Conservation (phyloP, 2,888 invertebrate species). For the Eupithecia inturbata region DNA sequence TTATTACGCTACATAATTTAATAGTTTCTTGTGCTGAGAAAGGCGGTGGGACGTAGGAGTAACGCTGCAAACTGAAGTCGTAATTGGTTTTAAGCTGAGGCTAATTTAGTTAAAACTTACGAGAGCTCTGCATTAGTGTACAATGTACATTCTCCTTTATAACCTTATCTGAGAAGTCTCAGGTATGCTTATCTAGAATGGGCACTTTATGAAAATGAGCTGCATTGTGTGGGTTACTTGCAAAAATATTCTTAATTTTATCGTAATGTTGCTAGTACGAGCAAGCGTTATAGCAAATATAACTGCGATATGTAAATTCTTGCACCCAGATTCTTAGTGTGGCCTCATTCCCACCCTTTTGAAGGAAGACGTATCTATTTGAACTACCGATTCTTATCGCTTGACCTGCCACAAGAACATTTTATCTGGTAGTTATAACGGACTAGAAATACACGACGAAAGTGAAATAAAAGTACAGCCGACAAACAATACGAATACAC, state of each 20-base stretch:
- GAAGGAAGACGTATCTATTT: slow-evolving; percentile 8
- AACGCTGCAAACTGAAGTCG: slow-evolving; percentile 17
- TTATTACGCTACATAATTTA: slow-evolving; percentile 17
- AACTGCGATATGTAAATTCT: neutral
- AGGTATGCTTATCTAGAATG: slow-evolving; percentile 25
- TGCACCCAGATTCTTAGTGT: neutral
- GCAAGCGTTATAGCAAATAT: neutral
- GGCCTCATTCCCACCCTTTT: neutral
- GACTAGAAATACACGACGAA: slow-evolving; percentile 22
- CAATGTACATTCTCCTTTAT: slow-evolving; percentile 18
- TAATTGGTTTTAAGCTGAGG: slow-evolving; percentile 34
- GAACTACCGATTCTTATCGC: slow-evolving; percentile 26
- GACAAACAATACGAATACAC: neutral
- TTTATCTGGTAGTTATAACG: neutral
- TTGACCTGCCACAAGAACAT: slow-evolving; percentile 21
- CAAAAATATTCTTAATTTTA: slow-evolving; percentile 12
- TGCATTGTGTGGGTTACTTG: slow-evolving; percentile 5
- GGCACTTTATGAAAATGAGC: slow-evolving; percentile 17
- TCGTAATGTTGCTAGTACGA: neutral
- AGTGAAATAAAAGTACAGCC: slow-evolving; percentile 17
- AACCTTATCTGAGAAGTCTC: slow-evolving; percentile 16
- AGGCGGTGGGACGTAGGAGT: slow-evolving; percentile 12
- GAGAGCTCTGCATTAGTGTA: slow-evolving; percentile 19
- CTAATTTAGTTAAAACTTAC: slow-evolving; percentile 34
- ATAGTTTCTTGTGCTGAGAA: slow-evolving; percentile 22